phyloP scores from a whole-genome alignment of 2,797 vertebrate genomes.

The Pseudopleuronectes americanus region DNA sequence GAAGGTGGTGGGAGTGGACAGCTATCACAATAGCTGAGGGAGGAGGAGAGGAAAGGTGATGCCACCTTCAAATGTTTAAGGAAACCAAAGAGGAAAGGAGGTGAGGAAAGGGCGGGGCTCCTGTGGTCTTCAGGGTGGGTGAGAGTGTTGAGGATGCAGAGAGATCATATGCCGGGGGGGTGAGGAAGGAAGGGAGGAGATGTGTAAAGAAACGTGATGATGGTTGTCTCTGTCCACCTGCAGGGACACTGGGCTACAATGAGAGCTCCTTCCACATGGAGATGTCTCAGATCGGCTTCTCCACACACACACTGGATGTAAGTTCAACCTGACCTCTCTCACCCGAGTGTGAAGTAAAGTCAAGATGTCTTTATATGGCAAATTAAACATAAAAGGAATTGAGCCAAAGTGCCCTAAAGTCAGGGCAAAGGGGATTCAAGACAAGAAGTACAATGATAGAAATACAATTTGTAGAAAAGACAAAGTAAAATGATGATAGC shows the following conservation, averaged over 20 bases:
- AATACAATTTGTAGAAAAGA: no score
- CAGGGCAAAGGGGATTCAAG: no score
- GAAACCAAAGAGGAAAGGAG: constrained; percentile 59
- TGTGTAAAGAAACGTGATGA: constrained; percentile 19
- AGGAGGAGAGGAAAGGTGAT: constrained; percentile 47
- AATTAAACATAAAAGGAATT: no score
- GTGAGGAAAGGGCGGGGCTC: constrained; percentile 47
- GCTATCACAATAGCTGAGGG: constrained; percentile 24
- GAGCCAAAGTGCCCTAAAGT: no score
- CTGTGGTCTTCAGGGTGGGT: constrained; percentile 35
- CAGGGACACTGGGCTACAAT: constrained; percentile 91
- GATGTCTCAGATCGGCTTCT: constrained; percentile 98
- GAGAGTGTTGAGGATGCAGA: constrained; percentile 11
- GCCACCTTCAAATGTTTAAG: constrained; percentile 50
- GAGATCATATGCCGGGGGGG: constrained; percentile 29
- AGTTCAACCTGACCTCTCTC: constrained; percentile 36
- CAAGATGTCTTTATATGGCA: no score
- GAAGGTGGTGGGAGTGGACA: constrained; percentile 3
- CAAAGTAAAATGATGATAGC: no score
- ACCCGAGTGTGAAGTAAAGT: background rate
- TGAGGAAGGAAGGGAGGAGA: constrained; percentile 66
- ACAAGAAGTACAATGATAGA: no score
- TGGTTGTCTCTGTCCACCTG: constrained; percentile 15
- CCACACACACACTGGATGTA: constrained; percentile 90
- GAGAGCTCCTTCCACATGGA: constrained; percentile 95